phyloP scores from a whole-genome alignment of 1,140 invertebrate species.

The Macrobrachium rosenbergii region DNA sequence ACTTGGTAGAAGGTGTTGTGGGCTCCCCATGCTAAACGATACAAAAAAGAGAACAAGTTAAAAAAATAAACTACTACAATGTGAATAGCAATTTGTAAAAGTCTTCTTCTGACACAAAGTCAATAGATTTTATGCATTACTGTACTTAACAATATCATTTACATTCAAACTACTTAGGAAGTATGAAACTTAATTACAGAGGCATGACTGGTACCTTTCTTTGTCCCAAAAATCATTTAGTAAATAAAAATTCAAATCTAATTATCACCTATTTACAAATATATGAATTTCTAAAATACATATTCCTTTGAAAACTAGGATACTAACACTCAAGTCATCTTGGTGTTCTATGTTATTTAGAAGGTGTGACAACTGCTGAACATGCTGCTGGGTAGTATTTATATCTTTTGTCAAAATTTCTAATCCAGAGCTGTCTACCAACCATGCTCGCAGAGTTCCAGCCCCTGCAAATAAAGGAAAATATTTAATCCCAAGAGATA shows the following conservation, averaged over 20 bases:
- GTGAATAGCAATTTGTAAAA: no score
- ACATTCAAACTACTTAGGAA: no score
- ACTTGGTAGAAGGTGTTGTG: conserved; percentile 64
- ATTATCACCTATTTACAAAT: background rate
- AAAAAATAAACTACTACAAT: no score
- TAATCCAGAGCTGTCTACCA: conserved; percentile 55
- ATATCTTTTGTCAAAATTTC: conserved; percentile 53
- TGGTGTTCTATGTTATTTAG: conserved; percentile 53
- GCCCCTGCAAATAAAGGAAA: conserved; percentile 43
- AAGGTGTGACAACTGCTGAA: conserved; percentile 45
- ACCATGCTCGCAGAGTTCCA: conserved; percentile 64
- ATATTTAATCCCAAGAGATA: background rate
- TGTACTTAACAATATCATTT: no score
- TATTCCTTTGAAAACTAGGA: background rate
- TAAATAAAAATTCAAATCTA: no score
- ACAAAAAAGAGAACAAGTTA: background rate
- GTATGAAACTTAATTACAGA: no score
- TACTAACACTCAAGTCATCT: conserved; percentile 55
- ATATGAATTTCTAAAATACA: background rate
- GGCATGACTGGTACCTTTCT: no score
- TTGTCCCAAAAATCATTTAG: no score
- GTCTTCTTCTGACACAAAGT: no score
- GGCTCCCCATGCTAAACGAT: conserved; percentile 54
- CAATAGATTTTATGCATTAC: no score
- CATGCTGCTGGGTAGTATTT: conserved; percentile 46